These are phyloP conservation scores for Rhincodon typus DNA, from an alignment of 2,797 vertebrate genomes.

Conservation along the genomic window DNA sequence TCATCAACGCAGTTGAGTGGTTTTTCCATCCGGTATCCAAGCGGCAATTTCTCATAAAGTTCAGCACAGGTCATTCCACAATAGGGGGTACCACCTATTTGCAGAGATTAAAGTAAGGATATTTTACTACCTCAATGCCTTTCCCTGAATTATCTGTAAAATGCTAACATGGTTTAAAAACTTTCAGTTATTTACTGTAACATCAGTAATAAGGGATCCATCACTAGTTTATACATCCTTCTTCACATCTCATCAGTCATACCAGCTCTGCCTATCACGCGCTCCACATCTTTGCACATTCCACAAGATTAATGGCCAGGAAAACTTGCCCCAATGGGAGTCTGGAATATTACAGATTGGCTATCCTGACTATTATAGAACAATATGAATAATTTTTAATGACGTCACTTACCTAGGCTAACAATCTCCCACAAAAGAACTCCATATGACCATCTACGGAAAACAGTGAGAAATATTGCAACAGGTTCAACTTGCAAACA, in stretches of 20 bases:
- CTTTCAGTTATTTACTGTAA: not conserved
- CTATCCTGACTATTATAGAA: too few species aligned
- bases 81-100: slow-evolving; percentile 72
- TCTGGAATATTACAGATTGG: not conserved
- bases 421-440: slow-evolving; percentile 81
- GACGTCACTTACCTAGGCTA: slow-evolving; percentile 67
- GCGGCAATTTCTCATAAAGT: slow-evolving; percentile 76
- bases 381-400: not conserved
- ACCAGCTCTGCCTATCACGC: not conserved
- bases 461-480: slow-evolving; percentile 8
- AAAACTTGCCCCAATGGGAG: not conserved
- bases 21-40: slow-evolving; percentile 76
- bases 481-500: not conserved
- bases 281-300: not conserved
- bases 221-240: not conserved
- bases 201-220: not conserved
- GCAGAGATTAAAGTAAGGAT: not conserved
- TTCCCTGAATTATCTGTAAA: not conserved
- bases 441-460: slow-evolving; percentile 74
- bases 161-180: not conserved
- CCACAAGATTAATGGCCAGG: not conserved
- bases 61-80: slow-evolving; percentile 80
- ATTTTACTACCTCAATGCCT: not conserved
- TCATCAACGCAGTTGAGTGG: slow-evolving; percentile 81
- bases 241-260: too few species aligned